These are phyloP conservation scores for Sebastiscus albofasciatus DNA, from an alignment of 2,797 vertebrate species.

Conservation along the genomic window DNA sequence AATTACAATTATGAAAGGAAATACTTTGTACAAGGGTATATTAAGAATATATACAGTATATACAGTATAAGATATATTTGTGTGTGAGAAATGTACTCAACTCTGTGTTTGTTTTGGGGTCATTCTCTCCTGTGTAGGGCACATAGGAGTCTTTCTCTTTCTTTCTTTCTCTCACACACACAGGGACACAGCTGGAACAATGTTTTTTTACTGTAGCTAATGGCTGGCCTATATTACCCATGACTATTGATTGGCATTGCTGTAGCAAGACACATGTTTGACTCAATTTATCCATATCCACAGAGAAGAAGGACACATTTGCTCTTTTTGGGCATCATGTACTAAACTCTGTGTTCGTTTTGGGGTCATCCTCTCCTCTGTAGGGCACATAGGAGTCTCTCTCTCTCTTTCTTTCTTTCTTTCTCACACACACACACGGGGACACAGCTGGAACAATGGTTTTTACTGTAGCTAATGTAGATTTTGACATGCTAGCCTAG, in stretches of 20 bases:
- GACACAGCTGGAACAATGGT: conserved; percentile 70
- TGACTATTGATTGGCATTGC: conserved; percentile 54
- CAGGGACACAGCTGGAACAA: conserved; percentile 30
- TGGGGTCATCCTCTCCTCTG: conserved; percentile 19
- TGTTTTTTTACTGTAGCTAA: conserved; percentile 73
- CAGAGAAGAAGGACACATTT: conserved; percentile 21
- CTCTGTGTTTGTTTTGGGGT: too few species aligned
- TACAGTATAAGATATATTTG: too few species aligned
- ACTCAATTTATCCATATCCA: conserved; percentile 29
- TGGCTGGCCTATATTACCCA: conserved; percentile 33
- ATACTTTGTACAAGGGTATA: too few species aligned
- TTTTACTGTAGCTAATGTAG: conserved; percentile 75
- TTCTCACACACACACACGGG: not conserved
- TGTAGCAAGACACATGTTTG: conserved; percentile 39
- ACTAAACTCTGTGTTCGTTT: not conserved
- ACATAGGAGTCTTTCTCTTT: too few species aligned
- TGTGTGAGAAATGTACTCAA: too few species aligned
- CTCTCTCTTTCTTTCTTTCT: not conserved
- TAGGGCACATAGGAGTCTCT: not conserved
- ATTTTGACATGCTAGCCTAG: conserved; percentile 41
- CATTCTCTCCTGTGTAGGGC: too few species aligned
- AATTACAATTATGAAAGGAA: too few species aligned
- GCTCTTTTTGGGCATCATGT: not conserved
- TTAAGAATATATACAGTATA: too few species aligned
- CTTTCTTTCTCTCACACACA: too few species aligned